phyloP scores from a whole-genome alignment of 2,113 vertebrate genomes.

The Alaudala cheleensis region DNA sequence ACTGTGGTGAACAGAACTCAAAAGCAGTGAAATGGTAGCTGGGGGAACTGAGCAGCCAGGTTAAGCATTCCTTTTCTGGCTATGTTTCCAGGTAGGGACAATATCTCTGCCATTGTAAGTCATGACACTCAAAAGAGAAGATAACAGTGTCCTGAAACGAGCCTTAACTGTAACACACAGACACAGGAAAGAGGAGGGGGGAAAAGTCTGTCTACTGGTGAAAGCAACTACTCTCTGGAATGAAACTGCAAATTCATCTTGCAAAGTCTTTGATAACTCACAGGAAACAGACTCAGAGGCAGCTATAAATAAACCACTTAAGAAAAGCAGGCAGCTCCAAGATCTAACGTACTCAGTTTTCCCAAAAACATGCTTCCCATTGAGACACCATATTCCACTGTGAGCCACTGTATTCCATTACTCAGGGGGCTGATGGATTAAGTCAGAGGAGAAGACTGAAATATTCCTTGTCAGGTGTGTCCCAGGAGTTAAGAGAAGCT shows the following conservation, averaged over 20 bases:
- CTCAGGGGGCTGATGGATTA: not conserved
- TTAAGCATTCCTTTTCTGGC: not conserved
- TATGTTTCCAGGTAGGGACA: not conserved
- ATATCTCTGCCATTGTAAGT: not conserved
- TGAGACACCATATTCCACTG: not conserved
- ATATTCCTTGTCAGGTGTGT: not conserved
- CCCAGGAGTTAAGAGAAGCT: not conserved
- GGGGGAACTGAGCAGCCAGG: not conserved
- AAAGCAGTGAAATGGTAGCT: not conserved
- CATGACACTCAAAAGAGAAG: not conserved
- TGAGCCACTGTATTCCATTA: not conserved
- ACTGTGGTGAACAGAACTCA: not conserved
- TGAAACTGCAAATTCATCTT: not conserved
- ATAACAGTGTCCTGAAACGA: not conserved
- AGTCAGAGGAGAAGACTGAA: not conserved
- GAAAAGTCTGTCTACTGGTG: not conserved
- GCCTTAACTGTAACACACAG: not conserved
- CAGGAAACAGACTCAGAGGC: not conserved
- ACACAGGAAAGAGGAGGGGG: fast-evolving
- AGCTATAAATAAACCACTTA: not conserved
- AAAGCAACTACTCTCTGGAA: not conserved
- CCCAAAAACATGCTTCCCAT: not conserved
- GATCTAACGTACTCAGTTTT: not conserved
- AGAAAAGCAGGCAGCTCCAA: not conserved
- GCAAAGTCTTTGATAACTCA: not conserved